Base-by-base conservation (phyloP, 2,888 invertebrate species). In the Syritta pipiens region DNA sequence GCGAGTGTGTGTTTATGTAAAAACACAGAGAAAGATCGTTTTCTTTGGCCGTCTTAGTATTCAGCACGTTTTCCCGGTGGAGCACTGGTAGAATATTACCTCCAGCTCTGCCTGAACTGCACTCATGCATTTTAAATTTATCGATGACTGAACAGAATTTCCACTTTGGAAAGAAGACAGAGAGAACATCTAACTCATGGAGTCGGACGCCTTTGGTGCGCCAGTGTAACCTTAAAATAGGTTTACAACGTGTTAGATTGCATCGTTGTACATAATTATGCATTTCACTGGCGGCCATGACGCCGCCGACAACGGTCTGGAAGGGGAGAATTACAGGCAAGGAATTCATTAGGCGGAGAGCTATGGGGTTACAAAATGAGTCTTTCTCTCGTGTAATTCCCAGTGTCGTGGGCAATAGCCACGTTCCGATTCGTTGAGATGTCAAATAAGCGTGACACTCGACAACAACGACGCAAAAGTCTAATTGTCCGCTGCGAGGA, bases 81-180 rank as follows among this genome's bases (percentile, higher is more conserved):
- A 26, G 10, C 26, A 14, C 9, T 9, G 7, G 19, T 32, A 28
- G 22, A 4, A 44, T 30, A 32, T 30, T 57, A 14, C 35, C 30
- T 46, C 44, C 22, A 46, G 32, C 46, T 26, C 46, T n/a, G n/a
- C 51, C 20, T 14, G 17, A 26, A 17, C 14, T 44, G 44, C 59
- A 22, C 6, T 44, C 28, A 46, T 74, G 59, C 53, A 74, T 74
- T 53, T 53, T 48, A 68, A 74, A 53, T 67, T 67, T 48, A 67
- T 67, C 44, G 59, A 51, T 53, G 74, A 74, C 30, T 59, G 40
- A 60, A 32, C 46, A 28, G 30, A 59, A 46, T 60, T 74, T 60
- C 44, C 51, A 53, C 7, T 46, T 17, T 14, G 10, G 10, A n/a
- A 12, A 19, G 17, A n/a, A 12, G 22, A n/a, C 22, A 20, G 17